These are phyloP conservation scores for Drosophila prolongata DNA, from an alignment of 2,888 invertebrate species.

Conservation along the genomic window DNA sequence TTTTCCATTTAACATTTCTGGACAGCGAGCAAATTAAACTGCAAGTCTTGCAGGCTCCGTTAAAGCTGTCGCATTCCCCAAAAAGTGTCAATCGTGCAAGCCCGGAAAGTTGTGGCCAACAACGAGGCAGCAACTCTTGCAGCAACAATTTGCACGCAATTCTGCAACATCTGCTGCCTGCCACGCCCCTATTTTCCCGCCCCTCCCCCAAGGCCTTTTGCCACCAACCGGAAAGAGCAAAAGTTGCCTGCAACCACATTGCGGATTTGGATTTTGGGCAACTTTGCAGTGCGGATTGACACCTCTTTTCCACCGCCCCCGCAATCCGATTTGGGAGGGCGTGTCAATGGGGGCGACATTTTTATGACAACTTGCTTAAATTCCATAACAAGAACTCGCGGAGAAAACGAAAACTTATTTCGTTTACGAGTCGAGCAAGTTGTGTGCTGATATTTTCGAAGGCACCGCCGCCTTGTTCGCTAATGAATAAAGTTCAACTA, in stretches of 20 bases:
- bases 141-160: conserved; percentile 43
- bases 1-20: background rate
- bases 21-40: conserved; percentile 39
- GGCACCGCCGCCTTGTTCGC: conserved; percentile 34
- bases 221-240: conserved; percentile 72
- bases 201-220: conserved; percentile 24
- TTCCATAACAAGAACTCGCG: conserved; percentile 63
- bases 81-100: conserved; percentile 71
- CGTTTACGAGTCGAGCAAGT: conserved; percentile 51
- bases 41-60: conserved; percentile 36
- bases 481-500: conserved; percentile 75
- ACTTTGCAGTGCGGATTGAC: conserved; percentile 46
- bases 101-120: conserved; percentile 68
- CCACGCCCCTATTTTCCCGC: conserved; percentile 5
- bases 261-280: conserved; percentile 48
- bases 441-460: conserved; percentile 47
- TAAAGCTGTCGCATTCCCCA: conserved; percentile 51
- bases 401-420: conserved; percentile 68
- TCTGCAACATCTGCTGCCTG: conserved; percentile 47
- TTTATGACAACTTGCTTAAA: conserved; percentile 80
- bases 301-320: conserved; percentile 6
- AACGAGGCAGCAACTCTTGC: conserved; percentile 27
- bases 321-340: conserved; percentile 11
- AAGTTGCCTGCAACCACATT: conserved; percentile 65
- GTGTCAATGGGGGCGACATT: conserved; percentile 60